Percentiles rank a stretch among this genome's conserved stretches.
phyloP scores from a whole-genome alignment of 2,888 invertebrate species.

The Ormyrus thymus region DNA sequence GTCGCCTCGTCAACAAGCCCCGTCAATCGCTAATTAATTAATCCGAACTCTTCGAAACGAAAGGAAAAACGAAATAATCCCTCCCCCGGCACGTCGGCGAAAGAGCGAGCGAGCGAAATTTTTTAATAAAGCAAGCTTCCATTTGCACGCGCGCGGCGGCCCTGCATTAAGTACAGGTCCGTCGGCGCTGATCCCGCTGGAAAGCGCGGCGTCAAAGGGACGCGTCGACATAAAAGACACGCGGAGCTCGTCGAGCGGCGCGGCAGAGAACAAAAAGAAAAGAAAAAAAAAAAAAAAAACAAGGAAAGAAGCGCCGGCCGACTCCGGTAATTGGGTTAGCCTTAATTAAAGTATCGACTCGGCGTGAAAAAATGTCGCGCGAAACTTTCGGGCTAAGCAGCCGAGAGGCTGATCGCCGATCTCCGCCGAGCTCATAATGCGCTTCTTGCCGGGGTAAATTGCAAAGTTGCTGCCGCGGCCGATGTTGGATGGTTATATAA shows the following conservation, averaged over 20 bases:
- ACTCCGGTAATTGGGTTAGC: constrained; percentile 31
- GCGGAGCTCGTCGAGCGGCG: background rate
- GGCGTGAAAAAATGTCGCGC: background rate
- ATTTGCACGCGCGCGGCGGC: background rate
- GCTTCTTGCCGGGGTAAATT: too few species aligned
- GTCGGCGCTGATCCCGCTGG: background rate
- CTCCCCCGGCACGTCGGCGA: too few species aligned
- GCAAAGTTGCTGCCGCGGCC: too few species aligned
- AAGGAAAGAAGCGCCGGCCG: background rate
- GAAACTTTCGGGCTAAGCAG: constrained; percentile 30
- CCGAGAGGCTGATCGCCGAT: background rate
- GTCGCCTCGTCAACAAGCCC: too few species aligned
- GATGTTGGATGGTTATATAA: too few species aligned
- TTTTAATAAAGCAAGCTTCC: constrained; percentile 32
- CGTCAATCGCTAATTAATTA: too few species aligned
- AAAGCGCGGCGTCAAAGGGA: constrained; percentile 26
- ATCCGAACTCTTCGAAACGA: too few species aligned
- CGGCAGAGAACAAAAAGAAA: constrained; percentile 30
- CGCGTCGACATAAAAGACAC: background rate
- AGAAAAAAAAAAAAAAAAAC: background rate
- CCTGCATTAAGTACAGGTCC: background rate
- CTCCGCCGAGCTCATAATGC: too few species aligned
- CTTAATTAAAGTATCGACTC: constrained; percentile 47
- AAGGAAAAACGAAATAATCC: too few species aligned
- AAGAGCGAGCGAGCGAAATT: constrained; percentile 9